Base-by-base conservation (phyloP, 2,797 vertebrate genomes). In the Sebastes minor region DNA sequence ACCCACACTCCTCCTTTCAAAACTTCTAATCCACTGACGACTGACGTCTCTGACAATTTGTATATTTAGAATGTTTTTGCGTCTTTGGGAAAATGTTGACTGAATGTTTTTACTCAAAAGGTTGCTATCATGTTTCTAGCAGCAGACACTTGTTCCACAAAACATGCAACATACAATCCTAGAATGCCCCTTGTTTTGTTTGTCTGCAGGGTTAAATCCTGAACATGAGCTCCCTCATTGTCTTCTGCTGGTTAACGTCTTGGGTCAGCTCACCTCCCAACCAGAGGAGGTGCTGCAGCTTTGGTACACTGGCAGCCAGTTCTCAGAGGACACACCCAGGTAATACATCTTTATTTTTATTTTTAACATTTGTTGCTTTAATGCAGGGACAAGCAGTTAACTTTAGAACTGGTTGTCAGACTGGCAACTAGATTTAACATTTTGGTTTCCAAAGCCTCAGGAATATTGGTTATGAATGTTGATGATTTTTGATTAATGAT, bases 171-270 rank as follows among this genome's bases (percentile, higher is more conserved):
- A 18, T 25, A 38, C 9, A 52, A n/a, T 35, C 16, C 18, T n/a
- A 14, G 3, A 12, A 32, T 59, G 52, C 56, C 22, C 35, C 3
- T 22, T 49, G 49, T 68, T 7, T 55, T 53, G 27, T 80, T 20
- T 81, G n/a, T 84, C 6, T 89, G 3, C 89, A 99, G 98, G 72
- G 49, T 92, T 96, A 64, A 86, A 90, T 64, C 82, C 92, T 56
- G 96, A 98, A 60, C 95, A 95, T 12, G 92, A 95, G 76, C 93
- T 99, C 30, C 92, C 98, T 11, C 97, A 98, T 11, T 97, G 97
- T 84, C 95, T 97, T 2, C 66, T 99, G 78, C 92, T 99, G 79
- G 86, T 97, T 25, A 95, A 84, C 42, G 74, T 97, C 71, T 81
- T 98, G 94, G 94, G 94, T 68, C 96, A 97, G 76, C 92, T 99